Base-by-base conservation (phyloP, 2,113 vertebrate species). In the Recurvirostra avosetta region DNA sequence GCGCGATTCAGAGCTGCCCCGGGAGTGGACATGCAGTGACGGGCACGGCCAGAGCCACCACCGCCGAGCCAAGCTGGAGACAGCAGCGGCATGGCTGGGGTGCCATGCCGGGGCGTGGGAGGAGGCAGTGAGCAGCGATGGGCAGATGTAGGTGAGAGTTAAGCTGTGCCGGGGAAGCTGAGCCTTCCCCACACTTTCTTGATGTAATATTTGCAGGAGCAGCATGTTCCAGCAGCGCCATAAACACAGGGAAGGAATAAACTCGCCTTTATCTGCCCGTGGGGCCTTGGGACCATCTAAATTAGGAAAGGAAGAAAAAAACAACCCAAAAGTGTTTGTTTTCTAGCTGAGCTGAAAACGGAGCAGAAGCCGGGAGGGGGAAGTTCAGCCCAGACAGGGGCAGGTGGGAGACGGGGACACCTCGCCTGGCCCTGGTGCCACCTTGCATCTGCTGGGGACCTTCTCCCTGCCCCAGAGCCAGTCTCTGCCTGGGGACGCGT, bases 1-100 rank as follows among this genome's bases (percentile, higher is more conserved):
- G 23, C 6, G 1, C 0, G 0, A 13, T 6, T 8, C 1, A 0
- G 38, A 55, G 61, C 15, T 40, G 55, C 20, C 4, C 16, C 1
- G 0, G 4, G 52, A 32, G 16, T 2, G 6, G 52, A 9, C 89
- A 4, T 2, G 0, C 20, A 36, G 62, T 67, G 27, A 49, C 55
- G 3, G 3, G 41, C 52, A 36, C 1, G 3, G 71, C 19, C 40
- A 2, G 17, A n/a, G 53, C n/a, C 61, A 25, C 32, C 77, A 2
- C 7, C 0, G 0, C 4, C 0, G 11, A 50, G 56, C 52, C 26
- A 8, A 6, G 55, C 9, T 0, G 0, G 63, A 18, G 67, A 1
- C 0, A 0, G n/a, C 49, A n/a, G 55, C 3, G 5, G 43, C 73
- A 2, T 0, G 2, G 18, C 53, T 2, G 5, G 23, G 38, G 3